Conservation (phyloP, 2,797 vertebrate species). For the Ptychobarbus kaznakovi region DNA sequence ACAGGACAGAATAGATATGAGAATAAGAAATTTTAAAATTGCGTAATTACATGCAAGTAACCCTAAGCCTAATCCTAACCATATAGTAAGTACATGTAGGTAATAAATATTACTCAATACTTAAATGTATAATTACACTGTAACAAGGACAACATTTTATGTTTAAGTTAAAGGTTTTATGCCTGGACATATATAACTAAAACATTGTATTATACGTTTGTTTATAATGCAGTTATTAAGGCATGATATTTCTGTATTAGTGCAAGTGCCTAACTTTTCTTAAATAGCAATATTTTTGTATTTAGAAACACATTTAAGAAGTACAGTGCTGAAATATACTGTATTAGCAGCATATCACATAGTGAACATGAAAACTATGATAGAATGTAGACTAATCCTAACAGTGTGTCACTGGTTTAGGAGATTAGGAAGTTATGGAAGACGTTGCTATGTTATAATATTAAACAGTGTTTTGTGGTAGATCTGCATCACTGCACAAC, state of each 20-base stretch:
- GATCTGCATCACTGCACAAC: constrained; percentile 1
- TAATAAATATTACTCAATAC: too few relatives aligned
- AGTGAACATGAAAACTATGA: background rate
- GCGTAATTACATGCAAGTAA: background rate
- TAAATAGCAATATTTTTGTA: background rate
- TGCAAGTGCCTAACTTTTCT: background rate
- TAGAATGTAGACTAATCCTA: background rate
- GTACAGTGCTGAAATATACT: background rate
- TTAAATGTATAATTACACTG: too few relatives aligned
- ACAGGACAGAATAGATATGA: background rate
- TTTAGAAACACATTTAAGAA: background rate
- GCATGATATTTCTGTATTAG: background rate
- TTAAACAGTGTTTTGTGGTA: background rate
- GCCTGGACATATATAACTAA: background rate
- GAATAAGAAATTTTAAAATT: background rate
- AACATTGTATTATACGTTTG: background rate
- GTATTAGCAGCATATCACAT: background rate
- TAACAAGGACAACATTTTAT: too few relatives aligned
- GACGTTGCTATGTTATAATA: constrained; percentile 19
- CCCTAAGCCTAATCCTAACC: too few relatives aligned
- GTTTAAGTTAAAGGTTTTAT: too few relatives aligned
- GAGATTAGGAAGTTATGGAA: background rate
- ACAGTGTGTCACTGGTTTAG: background rate
- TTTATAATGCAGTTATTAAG: background rate
- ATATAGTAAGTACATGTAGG: too few relatives aligned